These are phyloP conservation scores for Phalacrocorax brasilianus DNA, from an alignment of 2,113 vertebrate species.

Conservation along the genomic window DNA sequence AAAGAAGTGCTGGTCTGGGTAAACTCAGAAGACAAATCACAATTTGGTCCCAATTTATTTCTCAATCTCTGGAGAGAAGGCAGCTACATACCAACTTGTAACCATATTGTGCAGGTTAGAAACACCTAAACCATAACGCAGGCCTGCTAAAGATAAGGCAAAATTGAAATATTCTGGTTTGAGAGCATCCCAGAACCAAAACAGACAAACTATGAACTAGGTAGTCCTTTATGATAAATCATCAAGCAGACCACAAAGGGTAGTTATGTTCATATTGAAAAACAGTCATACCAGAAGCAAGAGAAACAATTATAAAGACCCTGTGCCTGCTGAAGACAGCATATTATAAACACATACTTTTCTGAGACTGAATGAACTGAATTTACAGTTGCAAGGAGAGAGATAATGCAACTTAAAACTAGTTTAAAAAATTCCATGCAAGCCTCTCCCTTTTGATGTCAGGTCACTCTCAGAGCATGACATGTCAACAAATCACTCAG, in stretches of 20 bases:
- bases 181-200: background rate
- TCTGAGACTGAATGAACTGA: background rate
- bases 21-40: background rate
- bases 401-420: background rate
- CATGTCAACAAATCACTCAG: background rate
- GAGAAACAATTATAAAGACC: background rate
- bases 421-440: rapidly evolving
- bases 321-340: background rate
- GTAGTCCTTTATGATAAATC: background rate
- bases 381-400: background rate
- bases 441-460: background rate
- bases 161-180: background rate
- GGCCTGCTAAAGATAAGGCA: background rate
- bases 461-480: background rate
- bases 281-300: background rate
- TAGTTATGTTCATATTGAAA: background rate
- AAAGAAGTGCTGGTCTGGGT: background rate
- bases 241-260: background rate
- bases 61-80: background rate
- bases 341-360: background rate
- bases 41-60: background rate
- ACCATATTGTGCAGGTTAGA: background rate
- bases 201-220: background rate
- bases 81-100: background rate
- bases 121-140: rapidly evolving